Evolutionary conservation across 2,797 vertebrate species (phyloP), one percentile per base, ranked within the genome.

Genomic region (Xenentodon cancila): DNA sequence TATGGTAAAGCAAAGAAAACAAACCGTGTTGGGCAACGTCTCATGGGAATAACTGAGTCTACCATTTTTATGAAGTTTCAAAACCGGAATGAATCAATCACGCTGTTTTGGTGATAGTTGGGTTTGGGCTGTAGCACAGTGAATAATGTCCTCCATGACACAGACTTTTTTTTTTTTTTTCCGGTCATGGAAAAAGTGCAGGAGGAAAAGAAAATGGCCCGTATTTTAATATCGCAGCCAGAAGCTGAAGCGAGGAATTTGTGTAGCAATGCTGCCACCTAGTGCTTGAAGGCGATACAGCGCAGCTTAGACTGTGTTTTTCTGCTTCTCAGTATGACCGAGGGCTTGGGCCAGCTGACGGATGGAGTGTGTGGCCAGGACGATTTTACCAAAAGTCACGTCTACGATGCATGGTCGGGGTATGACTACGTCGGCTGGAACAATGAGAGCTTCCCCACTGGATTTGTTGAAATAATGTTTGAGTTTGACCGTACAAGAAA

Each of bases 341-440:
- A 99, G 79, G 97, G 97, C 3, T 85, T 99, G 77, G 97, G 97
- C n/a, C 97, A 99, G 85, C 79, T 99, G 83, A 98, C 97, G 0
- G 97, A 99, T 0, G 97, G 97, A 0, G 95, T 97, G 71, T 96
- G 95, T 0, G 97, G 97, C 54, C 89, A 95, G 77, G 97, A 99
- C 0, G 96, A 99, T 79, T 99, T 99, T 69, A 95, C 92, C 0
- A 92, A 94, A 70, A 98, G 95, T 59, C 96, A 96, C 0, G 94
- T 97, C 68, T 96, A 97, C 91, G 96, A 96, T 0, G 94, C 94
- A 57, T 97, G 96, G 97, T 96, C 96, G 0, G 97, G 97, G 15
- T 99, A 98, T 0, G 97, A 99, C 91, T 99, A 98, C 0, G 95
- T 99, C 48, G 97, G 97, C 55, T 99, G 97, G 97, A 94, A 88